phyloP scores from a whole-genome alignment of 1,140 invertebrate genomes.

The Drosophila willistoni region DNA sequence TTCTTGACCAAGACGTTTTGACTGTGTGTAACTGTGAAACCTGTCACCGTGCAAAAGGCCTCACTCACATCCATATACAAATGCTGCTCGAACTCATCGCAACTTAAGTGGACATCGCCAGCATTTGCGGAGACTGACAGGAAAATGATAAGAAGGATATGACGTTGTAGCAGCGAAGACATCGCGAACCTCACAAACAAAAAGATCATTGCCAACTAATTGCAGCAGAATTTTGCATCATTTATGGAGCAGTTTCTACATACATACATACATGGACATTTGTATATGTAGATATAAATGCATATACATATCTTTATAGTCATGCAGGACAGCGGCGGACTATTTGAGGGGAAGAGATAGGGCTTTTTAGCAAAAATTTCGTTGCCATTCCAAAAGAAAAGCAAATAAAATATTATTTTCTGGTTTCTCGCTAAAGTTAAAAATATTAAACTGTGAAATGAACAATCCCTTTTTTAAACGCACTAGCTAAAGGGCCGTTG shows the following conservation, averaged over 20 bases:
- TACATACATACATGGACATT: background rate
- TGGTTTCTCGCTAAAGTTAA: no score
- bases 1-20: slow-evolving; percentile 73
- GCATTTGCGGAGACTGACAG: slow-evolving; percentile 21
- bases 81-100: slow-evolving; percentile 74
- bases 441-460: no score
- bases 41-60: slow-evolving; percentile 76
- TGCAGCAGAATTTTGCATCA: slow-evolving; percentile 36
- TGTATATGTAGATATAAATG: no score
- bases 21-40: slow-evolving; percentile 73
- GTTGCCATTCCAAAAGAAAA: no score
- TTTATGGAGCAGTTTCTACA: slow-evolving; percentile 16
- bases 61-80: slow-evolving; percentile 60
- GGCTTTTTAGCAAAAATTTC: background rate
- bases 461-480: no score
- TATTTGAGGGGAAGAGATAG: background rate
- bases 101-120: slow-evolving; percentile 65
- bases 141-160: slow-evolving; percentile 19
- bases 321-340: background rate
- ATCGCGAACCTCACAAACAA: slow-evolving; percentile 27
- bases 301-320: slow-evolving; percentile 14
- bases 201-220: slow-evolving; percentile 26
- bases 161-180: slow-evolving; percentile 2
- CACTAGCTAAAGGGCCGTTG: no score
- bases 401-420: no score